Conservation (phyloP, 2,113 vertebrate species). For the Eulemur macaco region DNA sequence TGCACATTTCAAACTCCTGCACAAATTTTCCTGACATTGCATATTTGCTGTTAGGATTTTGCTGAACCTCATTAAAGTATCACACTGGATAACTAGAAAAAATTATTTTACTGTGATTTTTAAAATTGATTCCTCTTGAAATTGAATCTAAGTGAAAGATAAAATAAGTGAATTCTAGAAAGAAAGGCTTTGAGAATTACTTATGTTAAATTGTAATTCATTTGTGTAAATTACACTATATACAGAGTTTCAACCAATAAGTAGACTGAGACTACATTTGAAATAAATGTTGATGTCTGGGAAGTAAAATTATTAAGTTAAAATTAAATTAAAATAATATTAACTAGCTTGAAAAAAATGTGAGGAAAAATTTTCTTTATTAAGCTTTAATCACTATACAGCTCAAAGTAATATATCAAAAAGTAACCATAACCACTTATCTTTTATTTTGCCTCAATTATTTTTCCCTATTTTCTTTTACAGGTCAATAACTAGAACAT, state of each 20-base stretch:
- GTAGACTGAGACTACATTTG: background rate
- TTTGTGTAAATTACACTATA: background rate
- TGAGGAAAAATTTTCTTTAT: background rate
- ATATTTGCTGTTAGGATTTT: background rate
- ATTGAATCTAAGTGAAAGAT: background rate
- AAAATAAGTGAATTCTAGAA: constrained; percentile 9
- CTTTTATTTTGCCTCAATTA: constrained; percentile 75
- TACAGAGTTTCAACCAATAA: background rate
- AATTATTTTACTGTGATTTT: background rate
- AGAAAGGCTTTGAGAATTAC: background rate
- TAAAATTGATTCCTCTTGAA: background rate
- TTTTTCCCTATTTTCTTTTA: constrained; percentile 75
- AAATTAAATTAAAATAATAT: background rate
- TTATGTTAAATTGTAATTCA: background rate
- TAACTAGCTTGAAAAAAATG: background rate
- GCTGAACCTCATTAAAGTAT: background rate
- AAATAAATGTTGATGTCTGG: background rate
- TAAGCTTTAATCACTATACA: background rate
- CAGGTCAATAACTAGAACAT: constrained; percentile 67
- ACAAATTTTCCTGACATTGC: background rate
- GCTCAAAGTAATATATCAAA: background rate
- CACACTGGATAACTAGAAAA: background rate
- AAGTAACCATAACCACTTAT: constrained; percentile 58
- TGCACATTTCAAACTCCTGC: background rate
- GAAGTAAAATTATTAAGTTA: background rate